Percentiles rank a stretch among this genome's conserved stretches.
Evolutionary conservation across 2,888 invertebrate species (phyloP).

Genomic region (Marronus borbonicus): DNA sequence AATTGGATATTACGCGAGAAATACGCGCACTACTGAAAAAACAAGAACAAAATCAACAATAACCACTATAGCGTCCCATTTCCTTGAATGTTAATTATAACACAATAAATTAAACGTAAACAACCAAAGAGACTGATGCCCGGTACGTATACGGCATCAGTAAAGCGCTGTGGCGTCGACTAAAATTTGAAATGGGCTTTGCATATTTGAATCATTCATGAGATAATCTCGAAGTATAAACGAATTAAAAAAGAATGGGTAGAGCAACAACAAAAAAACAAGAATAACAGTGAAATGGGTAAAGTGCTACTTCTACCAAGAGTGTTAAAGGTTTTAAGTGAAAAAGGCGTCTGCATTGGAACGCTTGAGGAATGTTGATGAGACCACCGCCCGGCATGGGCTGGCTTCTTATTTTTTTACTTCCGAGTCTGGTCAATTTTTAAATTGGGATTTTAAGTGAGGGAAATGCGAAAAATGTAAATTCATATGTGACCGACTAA

Average conservation of each 20-base stretch:
- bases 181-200: neutral
- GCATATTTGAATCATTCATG: slow-evolving; percentile 13
- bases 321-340: no score
- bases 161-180: neutral
- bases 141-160: no score
- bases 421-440: no score
- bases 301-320: no score
- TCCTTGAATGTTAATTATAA: slow-evolving; percentile 8
- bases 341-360: no score
- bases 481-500: no score
- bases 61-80: neutral
- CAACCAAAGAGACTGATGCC: slow-evolving; percentile 3
- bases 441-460: no score
- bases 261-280: neutral
- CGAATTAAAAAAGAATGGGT: neutral
- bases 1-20: no score
- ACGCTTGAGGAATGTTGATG: no score
- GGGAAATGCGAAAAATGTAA: no score
- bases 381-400: no score
- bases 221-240: slow-evolving; percentile 10
- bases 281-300: neutral
- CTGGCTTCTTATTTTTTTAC: no score
- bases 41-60: neutral
- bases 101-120: slow-evolving; percentile 13
- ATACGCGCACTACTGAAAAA: neutral